Base-by-base conservation (phyloP, 2,797 vertebrate species). In the Anabacerthia variegaticeps region DNA sequence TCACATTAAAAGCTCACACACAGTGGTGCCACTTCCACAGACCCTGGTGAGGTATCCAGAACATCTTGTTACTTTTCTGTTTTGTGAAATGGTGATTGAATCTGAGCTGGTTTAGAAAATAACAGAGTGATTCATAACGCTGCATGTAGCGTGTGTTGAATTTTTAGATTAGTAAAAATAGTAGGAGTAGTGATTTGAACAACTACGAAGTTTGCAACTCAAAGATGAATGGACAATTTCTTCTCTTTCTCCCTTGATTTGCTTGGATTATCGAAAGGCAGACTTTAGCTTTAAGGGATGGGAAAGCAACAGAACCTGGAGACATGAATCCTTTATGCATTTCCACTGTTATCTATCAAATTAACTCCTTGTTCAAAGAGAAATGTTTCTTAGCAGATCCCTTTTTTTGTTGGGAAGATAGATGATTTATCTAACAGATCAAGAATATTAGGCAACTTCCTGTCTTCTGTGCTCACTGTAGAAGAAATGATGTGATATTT, bases 1-100 rank as follows among this genome's bases (percentile, higher is more conserved):
- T 94, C 74, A 59, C 43, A 16, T 55, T 55, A 4, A 17, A 39
- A 89, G 22, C 61, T 92, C 34, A 5, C 14, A 26, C 2, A 1
- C 2, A 5, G 63, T 16, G 44, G 0, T 91, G 80, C 71, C n/a
- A 39, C 28, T 85, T 93, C 48, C 80, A 22, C 46, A 36, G 82
- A 24, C 69, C 63, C 5, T 56, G 56, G 9, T 27, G 80, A 76
- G 85, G 71, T 63, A 89, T 73, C 44, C 77, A 94, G 90, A 89
- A 87, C 88, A 82, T 68, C 5, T 3, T 87, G 96, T 89, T 71
- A 67, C 83, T 93, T 56, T 41, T 63, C 88, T 86, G 71, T 14
- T 88, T 84, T 61, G 49, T 95, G 86, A 85, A 87, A 85, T 10
- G 85, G 56, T 95, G 93, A 94, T 96, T 95, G 93, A 97, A 91